A percentile compares a stretch with the other conserved stretches of the same genome.
Conservation (phyloP, 2,888 invertebrate genomes). For the Ganaspis brasiliensis region DNA sequence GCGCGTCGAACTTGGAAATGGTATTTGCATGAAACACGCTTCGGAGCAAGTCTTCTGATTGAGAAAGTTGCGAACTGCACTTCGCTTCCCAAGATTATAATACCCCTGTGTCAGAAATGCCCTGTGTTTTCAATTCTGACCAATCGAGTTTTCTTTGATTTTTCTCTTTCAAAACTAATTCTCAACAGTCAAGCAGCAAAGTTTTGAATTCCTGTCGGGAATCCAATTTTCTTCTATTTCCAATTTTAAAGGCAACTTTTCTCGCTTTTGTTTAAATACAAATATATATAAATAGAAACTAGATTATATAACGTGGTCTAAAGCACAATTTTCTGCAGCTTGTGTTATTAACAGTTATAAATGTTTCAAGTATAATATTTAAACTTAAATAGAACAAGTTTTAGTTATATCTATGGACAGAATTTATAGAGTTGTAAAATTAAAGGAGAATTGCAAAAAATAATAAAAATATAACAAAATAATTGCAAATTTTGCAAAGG, state of each 20-base stretch:
- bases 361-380: no score
- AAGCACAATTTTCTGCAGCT: no score
- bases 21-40: slow-evolving; percentile 77
- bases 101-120: slow-evolving; percentile 1
- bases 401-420: no score
- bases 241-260: not conserved
- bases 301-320: no score
- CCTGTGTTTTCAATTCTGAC: not conserved
- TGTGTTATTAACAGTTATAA: no score
- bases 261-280: no score
- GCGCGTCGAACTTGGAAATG: slow-evolving; percentile 72
- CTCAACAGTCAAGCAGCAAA: not conserved
- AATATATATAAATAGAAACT: no score
- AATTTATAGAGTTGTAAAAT: no score
- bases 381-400: no score
- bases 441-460: no score
- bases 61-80: slow-evolving; percentile 31
- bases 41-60: slow-evolving; percentile 29
- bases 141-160: not conserved
- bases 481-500: no score
- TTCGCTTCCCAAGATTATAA: slow-evolving; percentile 9
- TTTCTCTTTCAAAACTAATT: not conserved
- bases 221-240: not conserved
- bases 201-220: not conserved
- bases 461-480: no score